Evolutionary conservation across 2,888 invertebrate genomes (phyloP).

Genomic region (Nomada lathburiana): DNA sequence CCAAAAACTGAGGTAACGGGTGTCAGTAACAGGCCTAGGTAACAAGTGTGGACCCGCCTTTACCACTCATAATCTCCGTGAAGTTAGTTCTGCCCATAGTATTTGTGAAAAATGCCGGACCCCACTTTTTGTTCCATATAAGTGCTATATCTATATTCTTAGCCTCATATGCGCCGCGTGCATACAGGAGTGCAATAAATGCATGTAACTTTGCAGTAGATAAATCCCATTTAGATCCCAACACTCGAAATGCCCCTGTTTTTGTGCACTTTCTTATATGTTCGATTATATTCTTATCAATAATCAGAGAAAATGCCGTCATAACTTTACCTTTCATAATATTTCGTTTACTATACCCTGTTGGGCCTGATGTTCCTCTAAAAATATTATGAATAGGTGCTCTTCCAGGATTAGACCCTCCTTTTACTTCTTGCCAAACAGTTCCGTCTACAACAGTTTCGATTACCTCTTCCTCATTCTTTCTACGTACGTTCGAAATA

Average conservation of each 20-base stretch:
- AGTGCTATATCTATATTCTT: constrained; percentile 45
- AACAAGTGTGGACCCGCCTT: too few species aligned
- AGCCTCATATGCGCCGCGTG: constrained; percentile 68
- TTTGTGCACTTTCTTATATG: constrained; percentile 64
- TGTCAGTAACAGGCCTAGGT: too few species aligned
- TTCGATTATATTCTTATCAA: constrained; percentile 50
- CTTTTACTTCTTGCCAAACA: constrained; percentile 40
- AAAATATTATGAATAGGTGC: constrained; percentile 44
- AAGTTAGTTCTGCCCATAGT: constrained; percentile 68
- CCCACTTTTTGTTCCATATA: constrained; percentile 69
- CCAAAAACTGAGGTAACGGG: too few species aligned
- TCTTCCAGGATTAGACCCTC: constrained; percentile 27
- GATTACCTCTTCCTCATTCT: constrained; percentile 42
- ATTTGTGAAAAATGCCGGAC: constrained; percentile 65
- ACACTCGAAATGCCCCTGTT: constrained; percentile 49
- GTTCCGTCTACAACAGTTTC: constrained; percentile 43
- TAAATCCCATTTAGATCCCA: constrained; percentile 53
- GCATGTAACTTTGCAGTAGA: constrained; percentile 53
- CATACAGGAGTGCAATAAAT: constrained; percentile 68
- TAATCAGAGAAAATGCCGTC: constrained; percentile 53
- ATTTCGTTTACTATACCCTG: constrained; percentile 59
- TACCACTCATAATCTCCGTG: constrained; percentile 66
- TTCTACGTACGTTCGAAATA: constrained; percentile 40
- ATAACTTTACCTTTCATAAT: constrained; percentile 60
- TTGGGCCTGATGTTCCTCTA: constrained; percentile 57